These are phyloP conservation scores for Mesitornis unicolor DNA, from an alignment of 2,113 vertebrate genomes.

Conservation along the genomic window DNA sequence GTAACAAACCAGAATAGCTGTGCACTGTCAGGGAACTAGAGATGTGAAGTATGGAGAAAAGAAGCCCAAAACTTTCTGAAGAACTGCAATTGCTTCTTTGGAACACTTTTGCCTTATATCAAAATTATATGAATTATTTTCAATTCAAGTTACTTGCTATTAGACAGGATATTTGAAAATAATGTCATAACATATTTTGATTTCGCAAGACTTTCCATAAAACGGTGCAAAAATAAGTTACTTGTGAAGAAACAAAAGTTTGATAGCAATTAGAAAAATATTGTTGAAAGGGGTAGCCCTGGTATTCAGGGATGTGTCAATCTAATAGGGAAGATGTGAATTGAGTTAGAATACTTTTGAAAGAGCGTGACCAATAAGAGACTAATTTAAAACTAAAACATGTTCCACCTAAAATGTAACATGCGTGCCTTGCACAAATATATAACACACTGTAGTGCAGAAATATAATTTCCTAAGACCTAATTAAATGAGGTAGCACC, in stretches of 20 bases:
- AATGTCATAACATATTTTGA: neutral
- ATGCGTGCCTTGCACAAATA: neutral
- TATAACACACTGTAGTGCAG: neutral
- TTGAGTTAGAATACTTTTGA: neutral
- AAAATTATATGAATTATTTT: neutral
- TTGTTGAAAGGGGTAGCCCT: neutral
- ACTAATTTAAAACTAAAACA: neutral
- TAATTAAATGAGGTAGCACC: neutral
- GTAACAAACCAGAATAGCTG: neutral
- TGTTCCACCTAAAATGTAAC: neutral
- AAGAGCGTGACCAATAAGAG: neutral
- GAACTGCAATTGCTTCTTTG: neutral
- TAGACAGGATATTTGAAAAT: neutral
- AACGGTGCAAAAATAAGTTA: neutral
- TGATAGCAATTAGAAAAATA: neutral
- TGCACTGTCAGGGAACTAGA: neutral
- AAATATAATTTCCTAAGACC: neutral
- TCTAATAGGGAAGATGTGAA: neutral
- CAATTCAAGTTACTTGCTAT: neutral
- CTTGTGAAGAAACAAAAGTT: neutral
- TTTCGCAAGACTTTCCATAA: neutral
- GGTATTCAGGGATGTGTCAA: neutral
- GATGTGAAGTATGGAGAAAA: neutral
- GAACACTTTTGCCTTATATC: neutral
- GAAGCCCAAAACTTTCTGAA: neutral